A percentile compares a stretch with the other conserved stretches of the same genome.
Evolutionary conservation across 2,888 invertebrate genomes (phyloP).

Genomic region (Tachina grossa): DNA sequence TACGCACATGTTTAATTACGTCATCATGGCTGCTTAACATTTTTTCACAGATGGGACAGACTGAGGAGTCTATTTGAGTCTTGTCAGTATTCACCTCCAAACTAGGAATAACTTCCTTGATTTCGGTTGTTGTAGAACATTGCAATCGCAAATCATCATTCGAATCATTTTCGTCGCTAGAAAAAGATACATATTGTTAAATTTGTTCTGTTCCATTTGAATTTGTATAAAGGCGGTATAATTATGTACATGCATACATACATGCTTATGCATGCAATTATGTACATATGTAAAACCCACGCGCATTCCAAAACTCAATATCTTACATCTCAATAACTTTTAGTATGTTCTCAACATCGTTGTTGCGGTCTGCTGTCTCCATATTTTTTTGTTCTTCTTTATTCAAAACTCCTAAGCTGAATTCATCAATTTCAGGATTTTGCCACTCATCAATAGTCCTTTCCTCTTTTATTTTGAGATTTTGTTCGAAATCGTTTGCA

Average conservation of each 20-base stretch:
- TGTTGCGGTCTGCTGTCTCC: not conserved
- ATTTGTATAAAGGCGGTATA: not conserved
- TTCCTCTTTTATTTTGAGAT: constrained; percentile 1
- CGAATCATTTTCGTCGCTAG: not conserved
- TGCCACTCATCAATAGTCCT: not conserved
- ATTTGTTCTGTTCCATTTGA: not conserved
- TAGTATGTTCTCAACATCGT: not conserved
- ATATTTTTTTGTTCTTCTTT: not conserved
- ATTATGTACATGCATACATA: no score
- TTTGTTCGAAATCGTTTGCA: not conserved
- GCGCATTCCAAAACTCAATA: no score
- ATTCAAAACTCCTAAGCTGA: not conserved
- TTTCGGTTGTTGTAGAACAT: not conserved
- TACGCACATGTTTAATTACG: constrained; percentile 35
- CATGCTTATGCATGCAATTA: no score
- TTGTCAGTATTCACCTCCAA: not conserved
- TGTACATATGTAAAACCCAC: not conserved
- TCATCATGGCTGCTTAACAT: constrained; percentile 2
- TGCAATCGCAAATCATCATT: not conserved
- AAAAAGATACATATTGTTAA: not conserved
- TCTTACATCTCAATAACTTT: constrained; percentile 13
- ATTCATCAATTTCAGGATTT: not conserved
- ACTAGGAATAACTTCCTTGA: not conserved
- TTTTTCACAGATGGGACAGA: constrained; percentile 37
- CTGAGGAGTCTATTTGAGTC: not conserved